These are phyloP conservation scores for Lasiurus cinereus DNA, from an alignment of 2,113 vertebrate genomes.

Conservation along the genomic window DNA sequence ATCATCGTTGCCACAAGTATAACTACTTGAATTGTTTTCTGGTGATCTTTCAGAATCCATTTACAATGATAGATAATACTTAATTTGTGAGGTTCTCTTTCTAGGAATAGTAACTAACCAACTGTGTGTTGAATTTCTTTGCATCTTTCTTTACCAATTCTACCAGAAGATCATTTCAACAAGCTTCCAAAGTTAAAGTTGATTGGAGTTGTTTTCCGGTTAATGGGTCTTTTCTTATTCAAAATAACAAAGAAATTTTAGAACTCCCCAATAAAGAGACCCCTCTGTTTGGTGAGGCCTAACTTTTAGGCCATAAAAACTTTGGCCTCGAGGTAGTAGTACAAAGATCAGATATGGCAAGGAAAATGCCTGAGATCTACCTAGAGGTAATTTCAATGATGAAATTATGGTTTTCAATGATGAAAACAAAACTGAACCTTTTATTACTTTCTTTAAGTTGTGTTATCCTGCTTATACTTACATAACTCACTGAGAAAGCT, in stretches of 20 bases:
- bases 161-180: no score
- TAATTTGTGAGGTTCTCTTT: neutral
- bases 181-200: neutral
- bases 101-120: neutral
- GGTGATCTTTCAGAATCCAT: neutral
- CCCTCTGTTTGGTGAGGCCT: neutral
- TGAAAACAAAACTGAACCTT: neutral
- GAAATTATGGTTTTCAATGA: neutral
- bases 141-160: neutral
- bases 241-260: slow-evolving; percentile 12
- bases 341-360: neutral
- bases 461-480: neutral
- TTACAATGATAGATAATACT: neutral
- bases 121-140: neutral
- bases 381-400: neutral
- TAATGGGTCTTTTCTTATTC: neutral
- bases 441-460: neutral
- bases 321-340: neutral
- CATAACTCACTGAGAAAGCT: neutral
- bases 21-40: neutral
- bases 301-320: neutral
- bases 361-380: neutral
- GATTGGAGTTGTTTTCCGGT: neutral
- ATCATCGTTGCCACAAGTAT: neutral
- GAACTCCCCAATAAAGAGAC: neutral